These are phyloP conservation scores for Cyrtonyx montezumae DNA, from an alignment of 2,113 vertebrate species.

Conservation along the genomic window DNA sequence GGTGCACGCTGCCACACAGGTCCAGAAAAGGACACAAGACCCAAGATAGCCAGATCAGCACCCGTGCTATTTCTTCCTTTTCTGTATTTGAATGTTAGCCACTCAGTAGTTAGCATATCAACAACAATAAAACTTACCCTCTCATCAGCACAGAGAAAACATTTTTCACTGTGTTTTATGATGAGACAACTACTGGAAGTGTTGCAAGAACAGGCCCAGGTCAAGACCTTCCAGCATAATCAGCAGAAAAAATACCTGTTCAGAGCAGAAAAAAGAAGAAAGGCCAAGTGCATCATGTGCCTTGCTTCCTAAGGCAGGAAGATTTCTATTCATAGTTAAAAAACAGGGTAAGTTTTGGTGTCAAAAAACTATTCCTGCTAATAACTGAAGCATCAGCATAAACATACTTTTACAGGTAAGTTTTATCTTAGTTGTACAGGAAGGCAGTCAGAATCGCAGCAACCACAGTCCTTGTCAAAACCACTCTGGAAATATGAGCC, in stretches of 20 bases:
- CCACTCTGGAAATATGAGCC: not conserved
- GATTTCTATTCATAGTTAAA: not conserved
- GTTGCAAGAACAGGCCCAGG: not conserved
- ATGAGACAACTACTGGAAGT: not conserved
- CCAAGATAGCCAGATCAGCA: not conserved
- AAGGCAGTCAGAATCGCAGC: not conserved
- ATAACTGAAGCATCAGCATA: not conserved
- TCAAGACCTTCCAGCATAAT: not conserved
- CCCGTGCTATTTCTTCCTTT: accelerated
- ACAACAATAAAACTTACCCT: not conserved
- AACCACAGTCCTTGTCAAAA: accelerated
- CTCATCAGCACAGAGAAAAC: not conserved
- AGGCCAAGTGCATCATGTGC: accelerated
- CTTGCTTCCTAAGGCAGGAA: not conserved
- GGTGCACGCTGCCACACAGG: not conserved
- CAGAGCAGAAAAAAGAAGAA: not conserved
- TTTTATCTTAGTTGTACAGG: not conserved
- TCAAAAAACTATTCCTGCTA: not conserved
- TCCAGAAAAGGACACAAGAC: not conserved
- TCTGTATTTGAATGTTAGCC: not conserved
- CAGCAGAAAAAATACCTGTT: not conserved
- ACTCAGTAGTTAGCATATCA: not conserved
- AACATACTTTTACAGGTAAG: not conserved
- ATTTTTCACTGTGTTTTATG: not conserved
- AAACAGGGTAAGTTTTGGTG: not conserved